Evolutionary conservation across 30 jellyfish, hydroid and myxozoan genomes (phyloP), one percentile per base, ranked within the genome.

Genomic region (Pseudorhiza aurosa): DNA sequence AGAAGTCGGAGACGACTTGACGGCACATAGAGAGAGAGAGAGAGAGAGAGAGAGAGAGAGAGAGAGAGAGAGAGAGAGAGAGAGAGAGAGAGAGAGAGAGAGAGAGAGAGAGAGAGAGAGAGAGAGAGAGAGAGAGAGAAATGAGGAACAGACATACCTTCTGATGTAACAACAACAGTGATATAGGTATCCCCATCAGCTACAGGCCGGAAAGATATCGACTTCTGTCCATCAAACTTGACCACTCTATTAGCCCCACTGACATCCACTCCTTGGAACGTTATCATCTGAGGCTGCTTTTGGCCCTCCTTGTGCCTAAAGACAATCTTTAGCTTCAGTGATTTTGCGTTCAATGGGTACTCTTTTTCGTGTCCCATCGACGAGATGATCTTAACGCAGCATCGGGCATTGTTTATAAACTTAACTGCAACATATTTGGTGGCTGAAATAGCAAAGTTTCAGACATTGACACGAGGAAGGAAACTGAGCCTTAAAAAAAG

Each of bases 261-360:
- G 15, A 77, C 82, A 67, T 85, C 96, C 10, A 71, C 78, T 30
- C 89, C 96, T 47, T 67, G 87, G 58, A 85, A 85, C 10, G 90
- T 85, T 39, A 85, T 80, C 68, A 85, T 74, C 46, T 77, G 89
- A 6, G 89, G 77, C 17, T 58, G 95, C 42, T 83, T 69, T 68
- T 78, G 58, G 47, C 63, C 79, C 33, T 83, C 92, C 30, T 85
- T 81, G 65, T 81, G 87, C 57, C 89, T 85, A 94, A 92, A 92
- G 37, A 92, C 90, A 12, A 92, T 82, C 76, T 87, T 92, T 76
- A 92, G 58, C 46, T 86, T 92, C 80, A 92, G 80, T 0, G 87
- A 58, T 21, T 92, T 96, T 21, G 95, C 77, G 46, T 82, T 85
- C 60, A 92, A 47, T 35, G 87, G 82, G 67, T 92, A 92, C 15